Base-by-base conservation (phyloP, 2,888 invertebrate genomes). In the Morpho achilles region DNA sequence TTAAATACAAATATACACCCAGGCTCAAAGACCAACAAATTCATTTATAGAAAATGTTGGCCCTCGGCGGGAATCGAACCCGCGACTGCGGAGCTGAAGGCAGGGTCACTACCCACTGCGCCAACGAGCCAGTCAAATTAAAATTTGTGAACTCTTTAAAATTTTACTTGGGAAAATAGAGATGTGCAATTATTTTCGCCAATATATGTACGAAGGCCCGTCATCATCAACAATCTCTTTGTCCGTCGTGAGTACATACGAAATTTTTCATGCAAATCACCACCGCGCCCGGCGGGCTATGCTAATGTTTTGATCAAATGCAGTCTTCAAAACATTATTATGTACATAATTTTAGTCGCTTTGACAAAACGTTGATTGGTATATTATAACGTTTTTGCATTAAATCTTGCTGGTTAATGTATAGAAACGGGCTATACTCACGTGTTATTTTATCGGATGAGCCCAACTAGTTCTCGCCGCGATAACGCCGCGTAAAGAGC, bases 181-280 rank as follows among this genome's bases (percentile, higher is more conserved):
- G 10, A 10, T 41, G 50, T 8, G 49, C 10, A 50, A 8, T 10
- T 16, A 50, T 22, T 41, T 41, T 41, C 41, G 50, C 22, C 41
- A 41, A 39, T n/a, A 39, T n/a, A n/a, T 23, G 50, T 41, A 50
- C 50, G 42, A 43, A 45, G 45, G 45, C 39, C 10, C 45, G 39
- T 53, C 45, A 40, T 39, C 8, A 8, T 22, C 32, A n/a, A 52
- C 39, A 10, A 44, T 8, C 45, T 68, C 62, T 73, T 76, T 77
- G 77, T 74, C 64, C 60, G 64, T 44, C 42, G 57, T 66, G 69
- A 69, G 70, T 71, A 65, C 61, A 65, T n/a, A 22, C n/a, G 69
- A 68, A 73, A 74, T 75, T 76, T 75, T 75, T 69, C 68, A 73
- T 69, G 70, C 67, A 72, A 70, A 66, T 63, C 49, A 59, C 62